Evolutionary conservation across 2,113 vertebrate genomes (phyloP).

Genomic region (Paedocypris sp.): DNA sequence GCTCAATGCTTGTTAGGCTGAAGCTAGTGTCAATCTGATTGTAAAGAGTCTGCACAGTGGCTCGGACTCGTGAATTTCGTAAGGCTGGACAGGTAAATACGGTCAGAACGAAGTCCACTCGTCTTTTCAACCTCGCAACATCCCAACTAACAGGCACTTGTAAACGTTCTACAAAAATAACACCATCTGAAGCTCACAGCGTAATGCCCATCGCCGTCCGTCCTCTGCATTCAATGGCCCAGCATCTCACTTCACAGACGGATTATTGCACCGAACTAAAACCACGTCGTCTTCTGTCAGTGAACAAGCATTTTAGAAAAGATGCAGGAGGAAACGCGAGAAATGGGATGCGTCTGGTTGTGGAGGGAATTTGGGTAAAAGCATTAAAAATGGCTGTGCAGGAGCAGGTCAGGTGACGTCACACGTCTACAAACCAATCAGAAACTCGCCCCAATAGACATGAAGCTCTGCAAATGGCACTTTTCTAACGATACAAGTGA

Average conservation of each 20-base stretch:
- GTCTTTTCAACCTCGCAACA: conserved; percentile 32
- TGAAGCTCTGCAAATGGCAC: conserved; percentile 55
- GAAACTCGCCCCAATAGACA: conserved; percentile 34
- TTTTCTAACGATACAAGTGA: conserved; percentile 48
- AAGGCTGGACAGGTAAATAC: not conserved
- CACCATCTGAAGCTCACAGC: not conserved
- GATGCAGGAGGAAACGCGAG: conserved; percentile 44
- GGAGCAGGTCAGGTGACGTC: no score
- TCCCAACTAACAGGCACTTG: conserved; percentile 61
- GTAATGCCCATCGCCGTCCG: conserved; percentile 16
- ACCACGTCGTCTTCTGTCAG: conserved; percentile 55
- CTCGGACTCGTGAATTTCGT: not conserved
- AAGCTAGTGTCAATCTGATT: no score
- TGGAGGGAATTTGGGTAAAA: conserved; percentile 44
- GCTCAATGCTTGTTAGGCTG: no score
- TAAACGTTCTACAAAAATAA: conserved; percentile 36
- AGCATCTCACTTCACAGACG: conserved; percentile 55
- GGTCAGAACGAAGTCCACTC: not conserved
- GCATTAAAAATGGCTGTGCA: not conserved
- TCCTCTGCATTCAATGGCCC: not conserved
- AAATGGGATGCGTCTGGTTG: conserved; percentile 56
- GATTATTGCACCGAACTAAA: conserved; percentile 87
- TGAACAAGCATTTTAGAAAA: conserved; percentile 29
- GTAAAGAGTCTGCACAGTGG: no score
- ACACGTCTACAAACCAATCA: no score